A percentile compares a stretch with the other conserved stretches of the same genome.
phyloP scores from a whole-genome alignment of 2,797 vertebrate species.

The Apodemus agrarius region DNA sequence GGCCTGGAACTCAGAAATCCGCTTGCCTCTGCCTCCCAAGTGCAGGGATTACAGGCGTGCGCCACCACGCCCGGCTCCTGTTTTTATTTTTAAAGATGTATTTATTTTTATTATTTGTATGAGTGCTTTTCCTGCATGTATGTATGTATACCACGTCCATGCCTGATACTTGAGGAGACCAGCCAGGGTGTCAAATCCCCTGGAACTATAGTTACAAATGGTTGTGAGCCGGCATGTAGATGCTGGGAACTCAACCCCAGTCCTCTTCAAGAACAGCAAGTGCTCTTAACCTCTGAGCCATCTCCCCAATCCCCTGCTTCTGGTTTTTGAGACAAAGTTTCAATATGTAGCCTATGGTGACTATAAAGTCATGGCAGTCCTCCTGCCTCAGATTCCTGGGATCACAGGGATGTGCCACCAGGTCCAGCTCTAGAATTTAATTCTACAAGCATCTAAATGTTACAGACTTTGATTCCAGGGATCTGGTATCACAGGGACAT shows the following conservation, averaged over 20 bases:
- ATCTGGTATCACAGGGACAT: background rate
- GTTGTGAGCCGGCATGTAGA: background rate
- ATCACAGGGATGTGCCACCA: background rate
- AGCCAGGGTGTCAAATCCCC: background rate
- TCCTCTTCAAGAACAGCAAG: background rate
- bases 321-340: background rate
- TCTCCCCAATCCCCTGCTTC: background rate
- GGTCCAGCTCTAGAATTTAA: background rate
- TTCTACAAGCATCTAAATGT: background rate
- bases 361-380: background rate
- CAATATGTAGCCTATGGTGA: background rate
- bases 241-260: background rate
- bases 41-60: no score
- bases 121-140: background rate
- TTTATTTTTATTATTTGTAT: background rate
- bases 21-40: no score
- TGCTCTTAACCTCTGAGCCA: background rate
- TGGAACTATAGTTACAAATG: background rate
- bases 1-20: no score
- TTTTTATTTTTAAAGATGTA: background rate
- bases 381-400: background rate
- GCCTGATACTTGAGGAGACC: background rate
- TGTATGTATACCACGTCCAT: background rate
- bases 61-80: no score
- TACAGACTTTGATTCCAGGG: background rate